Evolutionary conservation across 2,113 vertebrate genomes (phyloP).

Genomic region (Nycticryphes semicollaris): DNA sequence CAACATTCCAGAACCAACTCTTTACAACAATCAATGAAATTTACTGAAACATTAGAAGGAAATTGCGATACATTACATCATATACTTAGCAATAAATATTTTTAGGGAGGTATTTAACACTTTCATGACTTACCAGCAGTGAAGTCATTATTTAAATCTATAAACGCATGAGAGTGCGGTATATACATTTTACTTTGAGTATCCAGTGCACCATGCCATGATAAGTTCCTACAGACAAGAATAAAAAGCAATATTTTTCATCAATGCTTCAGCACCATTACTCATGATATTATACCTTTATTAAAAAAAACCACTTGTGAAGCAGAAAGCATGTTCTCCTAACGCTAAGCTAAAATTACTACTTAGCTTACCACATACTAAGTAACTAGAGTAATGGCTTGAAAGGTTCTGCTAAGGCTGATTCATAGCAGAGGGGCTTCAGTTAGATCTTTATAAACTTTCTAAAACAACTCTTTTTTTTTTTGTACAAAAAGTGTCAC

Average conservation of each 20-base stretch:
- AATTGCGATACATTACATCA: neutral
- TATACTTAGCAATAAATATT: neutral
- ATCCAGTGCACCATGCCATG: slow-evolving; percentile 76
- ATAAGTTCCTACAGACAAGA: slow-evolving; percentile 72
- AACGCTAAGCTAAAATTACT: neutral
- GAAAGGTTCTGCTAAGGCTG: neutral
- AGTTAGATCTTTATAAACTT: neutral
- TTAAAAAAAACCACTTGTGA: neutral
- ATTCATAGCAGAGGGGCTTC: neutral
- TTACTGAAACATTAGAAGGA: neutral
- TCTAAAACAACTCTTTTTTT: neutral
- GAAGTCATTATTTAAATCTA: slow-evolving; percentile 93
- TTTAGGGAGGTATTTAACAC: neutral
- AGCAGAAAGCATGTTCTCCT: neutral
- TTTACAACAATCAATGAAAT: neutral
- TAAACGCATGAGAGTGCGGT: slow-evolving; percentile 94
- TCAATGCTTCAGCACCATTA: neutral
- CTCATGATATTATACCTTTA: neutral
- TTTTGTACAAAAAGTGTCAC: neutral
- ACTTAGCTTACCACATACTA: neutral
- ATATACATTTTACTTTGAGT: slow-evolving; percentile 71
- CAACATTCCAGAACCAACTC: neutral
- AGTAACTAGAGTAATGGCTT: neutral
- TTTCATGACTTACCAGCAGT: slow-evolving; percentile 87
- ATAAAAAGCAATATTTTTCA: neutral